These are phyloP conservation scores for Eriosoma lanigerum DNA, from an alignment of 1,140 invertebrate genomes.

Conservation along the genomic window DNA sequence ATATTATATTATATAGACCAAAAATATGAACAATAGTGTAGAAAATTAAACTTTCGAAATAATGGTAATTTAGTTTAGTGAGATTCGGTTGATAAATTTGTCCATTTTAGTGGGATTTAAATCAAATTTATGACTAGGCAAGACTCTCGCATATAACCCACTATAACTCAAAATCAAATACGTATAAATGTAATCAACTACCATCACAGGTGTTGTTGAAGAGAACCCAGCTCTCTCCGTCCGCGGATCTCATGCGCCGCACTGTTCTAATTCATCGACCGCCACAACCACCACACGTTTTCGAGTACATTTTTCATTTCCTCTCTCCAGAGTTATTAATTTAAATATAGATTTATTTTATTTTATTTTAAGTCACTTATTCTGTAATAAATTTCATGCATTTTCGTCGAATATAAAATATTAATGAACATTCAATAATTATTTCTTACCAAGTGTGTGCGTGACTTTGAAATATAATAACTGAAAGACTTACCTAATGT, in stretches of 20 bases:
- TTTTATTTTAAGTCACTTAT: no score
- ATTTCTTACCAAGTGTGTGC: no score
- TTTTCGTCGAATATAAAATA: no score
- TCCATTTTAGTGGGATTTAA: conserved; percentile 37
- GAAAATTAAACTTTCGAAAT: conserved; percentile 39
- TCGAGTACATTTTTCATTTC: neutral
- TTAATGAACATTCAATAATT: no score
- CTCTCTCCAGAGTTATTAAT: no score
- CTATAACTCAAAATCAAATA: conserved; percentile 45
- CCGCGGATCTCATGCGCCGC: neutral
- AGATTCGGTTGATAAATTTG: conserved; percentile 38
- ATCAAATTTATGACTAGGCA: conserved; percentile 32
- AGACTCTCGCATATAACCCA: neutral
- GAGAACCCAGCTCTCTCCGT: neutral
- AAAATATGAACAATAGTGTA: conserved; percentile 36
- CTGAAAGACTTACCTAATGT: no score
- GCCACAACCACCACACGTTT: neutral
- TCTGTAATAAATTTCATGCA: no score
- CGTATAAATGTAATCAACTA: conserved; percentile 41
- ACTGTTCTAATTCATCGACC: neutral
- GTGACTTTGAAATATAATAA: no score
- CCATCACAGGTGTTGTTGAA: conserved; percentile 43
- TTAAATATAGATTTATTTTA: no score
- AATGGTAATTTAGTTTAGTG: conserved; percentile 26
- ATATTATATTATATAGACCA: neutral